A percentile compares a stretch with the other conserved stretches of the same genome.
Conservation (phyloP, 2,888 invertebrate species). For the Erynnis tages region DNA sequence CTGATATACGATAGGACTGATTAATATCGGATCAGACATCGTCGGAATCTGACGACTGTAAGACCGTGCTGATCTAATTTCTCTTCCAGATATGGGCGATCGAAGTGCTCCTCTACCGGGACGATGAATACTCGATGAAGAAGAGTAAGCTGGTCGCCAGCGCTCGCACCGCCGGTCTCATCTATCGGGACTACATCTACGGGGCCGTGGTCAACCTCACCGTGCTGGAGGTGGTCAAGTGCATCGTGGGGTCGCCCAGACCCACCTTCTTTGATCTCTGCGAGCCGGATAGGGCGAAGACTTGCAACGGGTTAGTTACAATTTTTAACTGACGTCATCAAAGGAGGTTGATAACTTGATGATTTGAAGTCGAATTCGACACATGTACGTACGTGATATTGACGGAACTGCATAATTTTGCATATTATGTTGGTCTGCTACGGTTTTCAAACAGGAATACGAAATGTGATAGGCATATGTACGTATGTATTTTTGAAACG, state of each 20-base stretch:
- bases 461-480: too few species aligned
- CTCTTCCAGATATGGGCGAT: constrained; percentile 70
- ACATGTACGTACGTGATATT: too few species aligned
- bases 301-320: constrained; percentile 79
- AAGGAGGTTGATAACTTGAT: too few species aligned
- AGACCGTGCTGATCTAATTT: neutral
- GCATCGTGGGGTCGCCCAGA: constrained; percentile 86
- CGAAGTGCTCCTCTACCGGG: constrained; percentile 61
- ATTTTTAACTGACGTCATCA: too few species aligned
- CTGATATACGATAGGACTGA: too few species aligned
- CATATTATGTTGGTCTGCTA: too few species aligned
- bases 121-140: constrained; percentile 69
- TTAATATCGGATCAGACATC: too few species aligned
- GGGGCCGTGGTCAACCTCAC: constrained; percentile 83
- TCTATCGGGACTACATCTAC: constrained; percentile 84
- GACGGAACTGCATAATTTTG: too few species aligned
- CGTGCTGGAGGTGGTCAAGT: constrained; percentile 83
- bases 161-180: constrained; percentile 64
- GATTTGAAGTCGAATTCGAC: too few species aligned
- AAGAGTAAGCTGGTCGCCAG: constrained; percentile 61
- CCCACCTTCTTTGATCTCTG: constrained; percentile 90
- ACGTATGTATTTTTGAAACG: too few species aligned
- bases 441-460: too few species aligned
- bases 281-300: constrained; percentile 83
- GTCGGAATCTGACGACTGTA: too few species aligned